Conservation (phyloP, 1,140 invertebrate genomes). For the Listronotus oregonensis region DNA sequence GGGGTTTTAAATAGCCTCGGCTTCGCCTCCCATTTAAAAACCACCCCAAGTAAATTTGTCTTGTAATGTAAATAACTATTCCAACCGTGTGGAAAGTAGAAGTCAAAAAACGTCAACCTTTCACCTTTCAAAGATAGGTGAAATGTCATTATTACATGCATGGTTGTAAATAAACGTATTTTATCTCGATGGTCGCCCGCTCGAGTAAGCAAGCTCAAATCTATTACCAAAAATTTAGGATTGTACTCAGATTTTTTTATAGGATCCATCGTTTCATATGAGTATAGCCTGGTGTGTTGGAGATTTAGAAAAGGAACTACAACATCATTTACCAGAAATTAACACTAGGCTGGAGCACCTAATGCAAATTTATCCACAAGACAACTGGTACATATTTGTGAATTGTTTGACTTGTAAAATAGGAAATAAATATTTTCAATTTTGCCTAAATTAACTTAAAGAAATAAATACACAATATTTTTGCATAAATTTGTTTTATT, state of each 20-base stretch:
- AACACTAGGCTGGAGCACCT: conserved; percentile 55
- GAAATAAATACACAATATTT: not conserved
- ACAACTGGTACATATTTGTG: conserved; percentile 51
- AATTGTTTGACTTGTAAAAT: conserved; percentile 55
- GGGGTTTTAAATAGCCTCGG: no score
- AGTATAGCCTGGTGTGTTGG: conserved; percentile 71
- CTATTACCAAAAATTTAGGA: no score
- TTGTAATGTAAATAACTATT: no score
- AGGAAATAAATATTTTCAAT: conserved; percentile 58
- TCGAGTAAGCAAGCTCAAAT: no score
- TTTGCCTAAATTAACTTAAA: conserved; percentile 43
- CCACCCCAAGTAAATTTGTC: no score
- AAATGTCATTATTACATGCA: no score
- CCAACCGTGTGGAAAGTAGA: no score
- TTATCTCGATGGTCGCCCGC: no score
- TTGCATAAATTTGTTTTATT: not conserved
- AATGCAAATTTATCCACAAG: conserved; percentile 44
- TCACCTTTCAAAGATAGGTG: no score
- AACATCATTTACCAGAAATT: conserved; percentile 55
- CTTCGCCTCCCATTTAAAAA: no score
- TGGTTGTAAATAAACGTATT: no score
- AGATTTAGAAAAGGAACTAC: conserved; percentile 60
- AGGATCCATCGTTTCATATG: conserved; percentile 74
- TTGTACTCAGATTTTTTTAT: conserved; percentile 54
- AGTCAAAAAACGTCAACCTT: no score